Conservation (phyloP, 2,888 invertebrate species). For the Drosophila mimetica region DNA sequence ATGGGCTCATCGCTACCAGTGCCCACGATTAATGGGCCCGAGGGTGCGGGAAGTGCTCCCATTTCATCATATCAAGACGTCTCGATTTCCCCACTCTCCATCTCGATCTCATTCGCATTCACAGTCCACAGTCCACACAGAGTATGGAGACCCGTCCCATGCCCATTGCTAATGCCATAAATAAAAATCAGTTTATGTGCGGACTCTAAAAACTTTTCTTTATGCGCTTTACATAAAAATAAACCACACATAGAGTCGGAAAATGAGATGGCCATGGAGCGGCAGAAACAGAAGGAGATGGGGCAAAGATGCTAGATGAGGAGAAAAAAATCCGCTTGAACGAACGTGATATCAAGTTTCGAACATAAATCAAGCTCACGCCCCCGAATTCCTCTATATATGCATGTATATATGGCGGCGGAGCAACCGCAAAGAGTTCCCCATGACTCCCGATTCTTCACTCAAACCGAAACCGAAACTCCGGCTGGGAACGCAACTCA, state of each 20-base stretch:
- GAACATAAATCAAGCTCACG: slow-evolving; percentile 77
- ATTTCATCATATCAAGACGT: slow-evolving; percentile 73
- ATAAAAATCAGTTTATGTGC: slow-evolving; percentile 79
- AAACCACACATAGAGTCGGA: slow-evolving; percentile 53
- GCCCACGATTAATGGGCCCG: slow-evolving; percentile 11
- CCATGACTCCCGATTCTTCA: slow-evolving; percentile 28
- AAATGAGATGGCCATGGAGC: slow-evolving; percentile 29
- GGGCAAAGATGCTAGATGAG: slow-evolving; percentile 18
- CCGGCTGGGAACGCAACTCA: slow-evolving; percentile 49
- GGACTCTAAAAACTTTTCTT: slow-evolving; percentile 77
- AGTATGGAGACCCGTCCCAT: slow-evolving; percentile 2
- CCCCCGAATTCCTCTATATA: slow-evolving; percentile 38
- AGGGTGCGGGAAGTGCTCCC: slow-evolving; percentile 59
- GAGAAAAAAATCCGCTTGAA: slow-evolving; percentile 59
- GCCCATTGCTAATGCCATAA: slow-evolving; percentile 59
- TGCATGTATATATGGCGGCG: slow-evolving; percentile 11
- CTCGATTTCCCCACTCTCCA: slow-evolving; percentile 67
- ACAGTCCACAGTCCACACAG: too few relatives aligned
- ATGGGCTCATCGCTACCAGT: slow-evolving; percentile 56
- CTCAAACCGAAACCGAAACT: slow-evolving; percentile 31
- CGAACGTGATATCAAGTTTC: slow-evolving; percentile 78
- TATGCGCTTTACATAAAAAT: slow-evolving; percentile 78
- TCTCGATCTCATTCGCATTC: slow-evolving; percentile 31
- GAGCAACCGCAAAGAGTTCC: slow-evolving; percentile 36
- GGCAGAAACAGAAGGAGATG: not conserved